Conservation (phyloP, 1,140 invertebrate species). For the Lepidurus packardi region DNA sequence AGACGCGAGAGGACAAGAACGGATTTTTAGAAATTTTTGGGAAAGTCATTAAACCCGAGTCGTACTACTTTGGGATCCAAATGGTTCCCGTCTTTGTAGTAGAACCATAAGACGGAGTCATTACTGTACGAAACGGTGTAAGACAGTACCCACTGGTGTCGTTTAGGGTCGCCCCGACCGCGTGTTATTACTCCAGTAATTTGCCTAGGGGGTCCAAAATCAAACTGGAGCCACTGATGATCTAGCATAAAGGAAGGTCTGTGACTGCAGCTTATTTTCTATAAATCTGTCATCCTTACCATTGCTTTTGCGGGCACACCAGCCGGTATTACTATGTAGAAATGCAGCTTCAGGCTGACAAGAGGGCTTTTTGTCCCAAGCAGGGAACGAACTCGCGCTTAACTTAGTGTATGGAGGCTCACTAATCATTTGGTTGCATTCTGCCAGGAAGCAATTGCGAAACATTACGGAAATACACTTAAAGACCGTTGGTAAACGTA, state of each 20-base stretch:
- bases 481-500: neutral
- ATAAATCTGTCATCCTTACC: conserved; percentile 43
- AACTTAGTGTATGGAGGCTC: conserved; percentile 51
- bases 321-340: conserved; percentile 51
- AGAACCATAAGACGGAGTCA: conserved; percentile 52
- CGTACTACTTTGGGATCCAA: conserved; percentile 50
- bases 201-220: conserved; percentile 52
- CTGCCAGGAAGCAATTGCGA: conserved; percentile 41
- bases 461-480: neutral
- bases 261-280: conserved; percentile 4
- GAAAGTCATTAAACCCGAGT: neutral
- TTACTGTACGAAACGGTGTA: conserved; percentile 56
- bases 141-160: conserved; percentile 52
- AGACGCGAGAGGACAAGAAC: neutral
- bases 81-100: conserved; percentile 54
- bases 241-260: conserved; percentile 41
- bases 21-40: neutral
- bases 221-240: conserved; percentile 55
- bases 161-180: conserved; percentile 51
- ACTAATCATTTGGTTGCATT: conserved; percentile 52
- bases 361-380: conserved; percentile 47
- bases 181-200: conserved; percentile 53
- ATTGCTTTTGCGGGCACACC: conserved; percentile 53
- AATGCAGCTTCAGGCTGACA: conserved; percentile 53
- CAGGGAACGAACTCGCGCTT: conserved; percentile 47